These are phyloP conservation scores for Gouania willdenowi DNA, from an alignment of 2,797 vertebrate species.

Conservation along the genomic window DNA sequence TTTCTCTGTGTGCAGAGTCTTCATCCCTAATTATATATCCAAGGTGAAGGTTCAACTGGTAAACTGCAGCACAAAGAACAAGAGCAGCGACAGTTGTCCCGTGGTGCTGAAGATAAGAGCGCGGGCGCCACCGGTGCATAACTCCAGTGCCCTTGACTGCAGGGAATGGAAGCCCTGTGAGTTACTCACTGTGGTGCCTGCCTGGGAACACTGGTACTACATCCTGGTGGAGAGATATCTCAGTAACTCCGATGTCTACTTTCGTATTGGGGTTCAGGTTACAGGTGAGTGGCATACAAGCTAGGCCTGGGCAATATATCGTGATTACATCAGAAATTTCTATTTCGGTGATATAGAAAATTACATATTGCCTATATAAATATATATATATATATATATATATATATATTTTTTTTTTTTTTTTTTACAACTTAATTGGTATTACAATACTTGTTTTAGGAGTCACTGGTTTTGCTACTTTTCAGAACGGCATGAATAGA, in stretches of 20 bases:
- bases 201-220: constrained; percentile 98
- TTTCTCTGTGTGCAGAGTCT: constrained; percentile 79
- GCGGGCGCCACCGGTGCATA: constrained; percentile 92
- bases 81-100: constrained; percentile 81
- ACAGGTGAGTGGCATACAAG: constrained; percentile 92
- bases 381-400: too few relatives aligned
- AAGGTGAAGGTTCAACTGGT: constrained; percentile 87
- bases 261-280: constrained; percentile 88
- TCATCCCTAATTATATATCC: constrained; percentile 92
- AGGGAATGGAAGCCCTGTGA: constrained; percentile 79
- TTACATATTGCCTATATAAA: too few relatives aligned
- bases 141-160: constrained; percentile 90
- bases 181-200: constrained; percentile 81
- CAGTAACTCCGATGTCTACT: constrained; percentile 78
- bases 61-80: constrained; percentile 81
- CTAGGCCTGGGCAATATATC: too few relatives aligned
- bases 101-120: constrained; percentile 88
- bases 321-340: too few relatives aligned
- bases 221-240: constrained; percentile 89
- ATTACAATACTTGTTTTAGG: too few relatives aligned
- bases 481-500: too few relatives aligned
- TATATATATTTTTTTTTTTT: too few relatives aligned
- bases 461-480: too few relatives aligned
- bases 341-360: too few relatives aligned
- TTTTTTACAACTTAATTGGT: too few relatives aligned